Percentiles rank a stretch among this genome's conserved stretches.
Evolutionary conservation across 2,113 vertebrate species (phyloP).

Genomic region (Scytalopus superciliaris): DNA sequence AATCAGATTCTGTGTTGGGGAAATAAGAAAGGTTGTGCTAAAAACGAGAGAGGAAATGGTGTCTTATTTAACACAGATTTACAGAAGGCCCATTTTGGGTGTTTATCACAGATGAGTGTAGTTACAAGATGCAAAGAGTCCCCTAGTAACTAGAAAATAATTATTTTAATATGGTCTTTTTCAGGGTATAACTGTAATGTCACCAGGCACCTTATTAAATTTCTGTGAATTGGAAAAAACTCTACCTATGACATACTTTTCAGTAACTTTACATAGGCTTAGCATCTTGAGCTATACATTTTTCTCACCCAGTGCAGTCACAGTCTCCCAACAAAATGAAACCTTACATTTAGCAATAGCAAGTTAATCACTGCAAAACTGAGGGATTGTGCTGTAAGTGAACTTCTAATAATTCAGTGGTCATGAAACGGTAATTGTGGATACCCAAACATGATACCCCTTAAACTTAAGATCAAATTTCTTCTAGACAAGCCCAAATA

Average conservation of each 20-base stretch:
- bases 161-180: background rate
- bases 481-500: background rate
- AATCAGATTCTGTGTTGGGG: background rate
- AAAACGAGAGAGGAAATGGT: background rate
- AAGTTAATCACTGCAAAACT: background rate
- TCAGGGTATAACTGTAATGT: background rate
- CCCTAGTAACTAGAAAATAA: background rate
- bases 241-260: background rate
- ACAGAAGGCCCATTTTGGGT: background rate
- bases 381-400: background rate
- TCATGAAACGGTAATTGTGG: background rate
- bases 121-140: background rate
- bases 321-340: background rate
- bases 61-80: background rate
- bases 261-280: background rate
- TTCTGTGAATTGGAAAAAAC: background rate
- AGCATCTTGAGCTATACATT: background rate
- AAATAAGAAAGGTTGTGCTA: background rate
- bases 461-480: background rate
- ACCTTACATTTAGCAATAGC: background rate
- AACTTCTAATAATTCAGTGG: background rate
- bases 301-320: background rate
- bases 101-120: background rate
- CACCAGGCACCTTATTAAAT: background rate
- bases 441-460: accelerated